Conservation (phyloP, 1,140 invertebrate genomes). For the Brachionus angularis region DNA sequence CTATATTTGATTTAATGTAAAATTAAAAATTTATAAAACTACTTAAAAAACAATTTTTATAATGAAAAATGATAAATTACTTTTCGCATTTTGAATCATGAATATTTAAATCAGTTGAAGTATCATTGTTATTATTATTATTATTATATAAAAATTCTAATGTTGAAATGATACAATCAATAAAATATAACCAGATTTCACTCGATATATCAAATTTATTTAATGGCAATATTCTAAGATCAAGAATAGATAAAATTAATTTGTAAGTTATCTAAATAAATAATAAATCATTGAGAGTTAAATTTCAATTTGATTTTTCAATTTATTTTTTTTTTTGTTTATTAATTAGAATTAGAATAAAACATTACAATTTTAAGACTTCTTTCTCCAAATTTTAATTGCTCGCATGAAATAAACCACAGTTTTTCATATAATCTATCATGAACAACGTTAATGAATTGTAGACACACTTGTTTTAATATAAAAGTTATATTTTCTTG, state of each 20-base stretch:
- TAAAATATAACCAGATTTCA: constrained; percentile 11
- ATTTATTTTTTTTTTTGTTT: too few relatives aligned
- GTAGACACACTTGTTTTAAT: constrained; percentile 18
- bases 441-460: constrained; percentile 20
- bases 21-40: too few relatives aligned
- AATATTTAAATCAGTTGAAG: not conserved
- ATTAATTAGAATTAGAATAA: too few relatives aligned
- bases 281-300: not conserved
- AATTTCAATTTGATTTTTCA: too few relatives aligned
- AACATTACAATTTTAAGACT: constrained; percentile 38
- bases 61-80: not conserved
- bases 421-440: constrained; percentile 12
- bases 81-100: not conserved
- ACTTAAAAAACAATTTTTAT: not conserved
- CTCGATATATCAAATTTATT: constrained; percentile 30
- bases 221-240: constrained; percentile 19
- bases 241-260: not conserved
- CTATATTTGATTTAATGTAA: not conserved
- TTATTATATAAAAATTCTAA: not conserved
- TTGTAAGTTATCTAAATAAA: constrained; percentile 4
- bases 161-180: constrained; percentile 23
- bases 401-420: constrained; percentile 28
- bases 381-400: constrained; percentile 31
- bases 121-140: not conserved
- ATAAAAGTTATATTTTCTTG: constrained; percentile 23